Conservation (phyloP, 2,888 invertebrate species). For the Mythimna pallens region DNA sequence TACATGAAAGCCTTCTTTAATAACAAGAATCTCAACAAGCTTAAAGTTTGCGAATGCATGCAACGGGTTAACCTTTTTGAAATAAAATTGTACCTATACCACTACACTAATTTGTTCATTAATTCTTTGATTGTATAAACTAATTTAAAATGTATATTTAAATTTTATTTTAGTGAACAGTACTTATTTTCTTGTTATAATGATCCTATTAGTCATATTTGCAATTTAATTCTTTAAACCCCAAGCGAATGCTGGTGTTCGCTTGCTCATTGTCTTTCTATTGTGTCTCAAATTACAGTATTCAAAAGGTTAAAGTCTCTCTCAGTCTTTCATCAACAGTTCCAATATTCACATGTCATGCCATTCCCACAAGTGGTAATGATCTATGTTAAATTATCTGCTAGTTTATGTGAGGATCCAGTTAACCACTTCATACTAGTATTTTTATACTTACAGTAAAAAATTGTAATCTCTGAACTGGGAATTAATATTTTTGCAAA, state of each 20-base stretch:
- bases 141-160: neutral
- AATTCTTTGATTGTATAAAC: neutral
- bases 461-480: neutral
- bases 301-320: too few relatives aligned
- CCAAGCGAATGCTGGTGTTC: too few relatives aligned
- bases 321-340: neutral
- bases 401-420: neutral
- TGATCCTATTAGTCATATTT: neutral
- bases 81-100: too few relatives aligned
- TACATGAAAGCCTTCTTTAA: neutral
- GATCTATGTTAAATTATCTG: neutral
- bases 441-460: neutral
- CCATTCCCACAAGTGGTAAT: neutral
- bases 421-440: neutral
- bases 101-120: neutral
- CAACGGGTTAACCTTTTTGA: constrained; percentile 4
- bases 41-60: neutral
- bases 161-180: neutral
- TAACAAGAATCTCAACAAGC: neutral
- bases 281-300: too few relatives aligned
- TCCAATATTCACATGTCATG: neutral
- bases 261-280: too few relatives aligned
- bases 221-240: too few relatives aligned
- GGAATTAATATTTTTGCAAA: neutral
- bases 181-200: neutral